These are phyloP conservation scores for Luidia sarsii DNA, from an alignment of 53 echinoderm and acorn worm species.

Conservation along the genomic window DNA sequence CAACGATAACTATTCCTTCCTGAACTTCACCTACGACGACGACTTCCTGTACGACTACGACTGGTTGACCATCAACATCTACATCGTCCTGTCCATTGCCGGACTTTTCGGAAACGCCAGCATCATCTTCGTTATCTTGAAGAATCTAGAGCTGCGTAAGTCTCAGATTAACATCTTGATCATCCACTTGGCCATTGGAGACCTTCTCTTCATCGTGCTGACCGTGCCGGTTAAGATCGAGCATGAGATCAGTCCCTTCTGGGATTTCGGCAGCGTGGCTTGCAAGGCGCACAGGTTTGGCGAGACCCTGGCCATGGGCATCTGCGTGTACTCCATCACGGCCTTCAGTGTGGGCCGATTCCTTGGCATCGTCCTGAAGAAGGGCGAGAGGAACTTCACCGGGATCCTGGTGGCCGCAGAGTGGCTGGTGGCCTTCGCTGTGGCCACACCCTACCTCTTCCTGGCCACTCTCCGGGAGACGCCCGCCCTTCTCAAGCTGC, in stretches of 20 bases:
- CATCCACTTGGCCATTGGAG: slow-evolving; percentile 80
- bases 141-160: slow-evolving; percentile 71
- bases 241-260: slow-evolving; percentile 79
- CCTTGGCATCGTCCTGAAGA: slow-evolving; percentile 70
- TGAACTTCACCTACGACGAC: too few relatives aligned
- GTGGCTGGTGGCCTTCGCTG: slow-evolving; percentile 69
- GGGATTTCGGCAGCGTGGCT: slow-evolving; percentile 65
- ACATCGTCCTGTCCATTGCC: slow-evolving; percentile 12
- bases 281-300: slow-evolving; percentile 74
- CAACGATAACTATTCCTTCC: too few relatives aligned
- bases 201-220: slow-evolving; percentile 71
- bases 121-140: slow-evolving; percentile 70
- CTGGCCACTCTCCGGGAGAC: slow-evolving; percentile 1
- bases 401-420: slow-evolving; percentile 56
- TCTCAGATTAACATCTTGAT: slow-evolving; percentile 79
- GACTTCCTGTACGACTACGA: not conserved
- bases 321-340: slow-evolving; percentile 83
- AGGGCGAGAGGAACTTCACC: slow-evolving; percentile 47
- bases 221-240: slow-evolving; percentile 83
- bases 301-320: slow-evolving; percentile 68
- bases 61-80: slow-evolving; percentile 13
- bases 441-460: slow-evolving; percentile 68
- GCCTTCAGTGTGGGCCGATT: slow-evolving; percentile 79
- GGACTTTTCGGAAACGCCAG: slow-evolving; percentile 73
- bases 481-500: not conserved